Percentiles rank a stretch among this genome's conserved stretches.
Conservation (phyloP, 2,113 vertebrate genomes). For the Xenopus tropicalis region UCB_Xtro_10.0 CM004449.2:106833501-106834000, state of each 20-base stretch:
- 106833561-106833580: background rate
- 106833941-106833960: slow-evolving; percentile 52
- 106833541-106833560: no score
- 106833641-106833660: background rate
- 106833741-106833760: slow-evolving; percentile 48
- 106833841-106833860: slow-evolving; percentile 97
- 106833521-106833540: no score
- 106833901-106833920: slow-evolving; percentile 95
- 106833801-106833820: slow-evolving; percentile 91
- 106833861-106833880: slow-evolving; percentile 98
- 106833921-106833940: slow-evolving; percentile 77
- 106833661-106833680: background rate
- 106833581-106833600: background rate
- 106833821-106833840: slow-evolving; percentile 96
- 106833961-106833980: slow-evolving; percentile 42
- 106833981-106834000: background rate
- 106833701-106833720: slow-evolving; percentile 57
- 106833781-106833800: slow-evolving; percentile 80
- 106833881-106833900: slow-evolving; percentile 96
- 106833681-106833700: background rate
- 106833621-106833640: background rate
- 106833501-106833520: no score
- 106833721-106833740: slow-evolving; percentile 49
- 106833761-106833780: slow-evolving; percentile 60
- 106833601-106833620: background rate